Base-by-base conservation (phyloP, 2,888 invertebrate genomes). In the Nemurella pictetii region DNA sequence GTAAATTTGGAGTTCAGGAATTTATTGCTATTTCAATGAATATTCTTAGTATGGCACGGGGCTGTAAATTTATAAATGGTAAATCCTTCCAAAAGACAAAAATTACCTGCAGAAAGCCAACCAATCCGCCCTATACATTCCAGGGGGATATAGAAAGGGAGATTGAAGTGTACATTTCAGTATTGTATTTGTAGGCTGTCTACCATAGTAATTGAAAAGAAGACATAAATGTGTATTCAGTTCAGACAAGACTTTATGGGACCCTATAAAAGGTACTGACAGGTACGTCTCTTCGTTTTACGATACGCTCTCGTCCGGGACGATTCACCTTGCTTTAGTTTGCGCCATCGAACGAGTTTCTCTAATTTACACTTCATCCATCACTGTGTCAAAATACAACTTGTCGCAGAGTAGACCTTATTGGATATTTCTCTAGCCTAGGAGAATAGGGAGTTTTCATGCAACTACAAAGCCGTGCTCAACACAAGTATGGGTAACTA, bases 161-260 rank as follows among this genome's bases (percentile, higher is more conserved):
- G 55, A 55, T 55, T 55, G 55, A 55, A 55, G 55, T 55, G 15
- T 55, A 55, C 55, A 55, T 55, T 55, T 55, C 55, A 55, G 55
- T 20, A 55, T 55, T 55, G 55, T 55, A 55, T 55, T 55, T 3
- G 55, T 7, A 55, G 15, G 12, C n/a, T n/a, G n/a, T n/a, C n/a
- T n/a, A n/a, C 78, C 28, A n/a, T 30, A 12, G 78, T 78, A 78
- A 78, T 78, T 78, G 78, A 78, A 78, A 78, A 78, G 78, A 78
- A 78, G 78, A 28, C 78, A 78, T 78, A 30, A 78, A 78, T 29
- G 78, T 78, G 30, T n/a, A 78, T 29, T 28, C 78, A 9, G 28
- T 5, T 25, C 20, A 75, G 28, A 29, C 78, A 28, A 27, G 30
- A 78, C 29, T 78, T 78, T 78, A 78, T 78, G 78, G 28, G 29